These are phyloP conservation scores for Zapus hudsonius DNA, from an alignment of 2,113 vertebrate genomes.

Conservation along the genomic window DNA sequence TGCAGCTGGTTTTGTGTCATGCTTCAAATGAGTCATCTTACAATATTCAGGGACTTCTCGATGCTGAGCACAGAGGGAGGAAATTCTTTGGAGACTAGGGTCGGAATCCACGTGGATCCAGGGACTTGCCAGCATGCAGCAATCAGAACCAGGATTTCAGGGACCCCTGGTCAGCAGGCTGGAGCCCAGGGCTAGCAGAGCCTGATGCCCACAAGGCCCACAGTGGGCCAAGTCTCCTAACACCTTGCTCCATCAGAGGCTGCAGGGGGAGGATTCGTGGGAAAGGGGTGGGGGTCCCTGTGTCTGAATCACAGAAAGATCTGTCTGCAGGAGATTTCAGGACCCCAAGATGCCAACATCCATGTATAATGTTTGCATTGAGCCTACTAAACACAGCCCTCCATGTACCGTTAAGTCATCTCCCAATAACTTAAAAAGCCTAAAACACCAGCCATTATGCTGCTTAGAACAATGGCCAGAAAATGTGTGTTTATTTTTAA, in stretches of 20 bases:
- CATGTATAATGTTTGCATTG: neutral
- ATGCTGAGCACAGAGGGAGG: neutral
- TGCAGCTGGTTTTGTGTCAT: slow-evolving; percentile 70
- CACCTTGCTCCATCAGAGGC: rapidly evolving
- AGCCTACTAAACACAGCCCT: neutral
- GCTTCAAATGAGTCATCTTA: slow-evolving; percentile 57
- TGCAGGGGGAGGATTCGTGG: rapidly evolving
- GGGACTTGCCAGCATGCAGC: rapidly evolving
- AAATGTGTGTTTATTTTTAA: neutral
- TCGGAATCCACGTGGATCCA: rapidly evolving
- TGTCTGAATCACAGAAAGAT: rapidly evolving
- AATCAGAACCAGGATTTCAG: rapidly evolving
- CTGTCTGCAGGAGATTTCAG: neutral
- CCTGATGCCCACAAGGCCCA: rapidly evolving
- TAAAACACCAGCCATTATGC: too few relatives aligned
- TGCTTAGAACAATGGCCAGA: neutral
- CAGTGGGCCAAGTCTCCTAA: rapidly evolving
- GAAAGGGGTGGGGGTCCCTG: rapidly evolving
- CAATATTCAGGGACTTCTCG: neutral
- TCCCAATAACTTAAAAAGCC: neutral
- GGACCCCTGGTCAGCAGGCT: rapidly evolving
- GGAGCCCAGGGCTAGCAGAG: rapidly evolving
- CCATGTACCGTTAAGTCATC: neutral
- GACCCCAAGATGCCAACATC: neutral
- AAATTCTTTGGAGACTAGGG: neutral